Evolutionary conservation across 2,797 vertebrate species (phyloP), one percentile per base, ranked within the genome.

Genomic region (Enteromius unitaeniatus): DNA sequence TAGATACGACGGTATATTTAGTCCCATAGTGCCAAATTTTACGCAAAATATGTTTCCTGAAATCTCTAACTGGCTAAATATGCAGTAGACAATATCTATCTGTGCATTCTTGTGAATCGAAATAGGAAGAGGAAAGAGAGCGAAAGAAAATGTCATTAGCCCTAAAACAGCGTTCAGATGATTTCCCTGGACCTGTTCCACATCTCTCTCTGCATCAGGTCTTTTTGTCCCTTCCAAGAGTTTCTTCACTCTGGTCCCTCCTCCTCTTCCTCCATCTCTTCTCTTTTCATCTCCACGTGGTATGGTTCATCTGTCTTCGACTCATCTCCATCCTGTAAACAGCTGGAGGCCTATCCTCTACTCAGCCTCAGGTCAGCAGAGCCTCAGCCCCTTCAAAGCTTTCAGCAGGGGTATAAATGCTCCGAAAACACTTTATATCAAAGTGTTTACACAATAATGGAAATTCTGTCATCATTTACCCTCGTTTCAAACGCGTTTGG

Each of bases 111-210:
- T 19, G 9, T 73, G 40, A 64, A 73, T 73, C 53, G 5, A 72
- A 72, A 83, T 40, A 55, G 68, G 75, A 23, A 70, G 14, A 28
- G 23, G 51, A 79, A 40, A 53, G n/a, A 78, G 13, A 81, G 58
- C 4, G 8, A 34, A 34, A 40, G 15, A 64, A 53, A 65, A 64
- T 73, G 67, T 78, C 42, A 78, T 77, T 82, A 83, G 67, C 21
- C 58, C 62, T 5, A 0, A 76, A 31, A 45, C 58, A 34, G 37
- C 26, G 1, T 78, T 76, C 15, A 55, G 76, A 83, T 89, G 81
- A 91, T 90, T 83, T 89, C 78, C 53, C 68, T 87, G 79, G 87
- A 82, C 28, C 64, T 23, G 64, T 84, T 82, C 86, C 88, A 78
- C 83, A 21, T 60, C 60, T 85, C 49, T 10, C 68, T 81, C 73